A percentile compares a stretch with the other conserved stretches of the same genome.
These are phyloP conservation scores for Dasysyrphus albostriatus DNA, from an alignment of 2,888 invertebrate species.

Conservation along the genomic window DNA sequence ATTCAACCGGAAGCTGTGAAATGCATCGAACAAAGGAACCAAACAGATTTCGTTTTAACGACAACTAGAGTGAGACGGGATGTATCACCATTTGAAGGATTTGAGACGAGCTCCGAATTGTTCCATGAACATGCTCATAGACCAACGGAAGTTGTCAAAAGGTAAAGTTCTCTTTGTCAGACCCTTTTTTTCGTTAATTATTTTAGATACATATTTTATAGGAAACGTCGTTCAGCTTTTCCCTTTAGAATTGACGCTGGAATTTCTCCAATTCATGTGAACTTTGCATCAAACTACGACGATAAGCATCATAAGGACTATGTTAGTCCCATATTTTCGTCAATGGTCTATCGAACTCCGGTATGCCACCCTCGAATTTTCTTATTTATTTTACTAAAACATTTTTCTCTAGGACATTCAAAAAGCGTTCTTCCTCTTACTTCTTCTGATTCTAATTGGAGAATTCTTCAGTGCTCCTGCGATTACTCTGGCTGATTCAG, in stretches of 20 bases:
- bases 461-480: conserved; percentile 99
- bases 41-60: conserved; percentile 87
- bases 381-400: neutral
- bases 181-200: neutral
- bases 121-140: conserved; percentile 53
- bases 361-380: conserved; percentile 77
- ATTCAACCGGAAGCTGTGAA: conserved; percentile 96
- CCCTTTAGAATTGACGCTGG: conserved; percentile 81
- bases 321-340: conserved; percentile 96
- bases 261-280: conserved; percentile 90
- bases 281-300: conserved; percentile 91
- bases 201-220: conserved; percentile 41
- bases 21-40: conserved; percentile 89
- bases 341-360: conserved; percentile 93
- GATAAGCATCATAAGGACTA: conserved; percentile 88
- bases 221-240: conserved; percentile 80
- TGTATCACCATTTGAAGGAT: conserved; percentile 78
- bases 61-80: conserved; percentile 84
- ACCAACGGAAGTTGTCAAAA: conserved; percentile 36
- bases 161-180: neutral
- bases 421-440: conserved; percentile 96
- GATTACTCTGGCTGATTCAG: conserved; percentile 96
- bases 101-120: conserved; percentile 78
- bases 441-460: conserved; percentile 96
- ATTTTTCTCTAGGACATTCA: conserved; percentile 89